Conservation (phyloP, 1,140 invertebrate genomes). For the Ridgeia piscesae region DNA sequence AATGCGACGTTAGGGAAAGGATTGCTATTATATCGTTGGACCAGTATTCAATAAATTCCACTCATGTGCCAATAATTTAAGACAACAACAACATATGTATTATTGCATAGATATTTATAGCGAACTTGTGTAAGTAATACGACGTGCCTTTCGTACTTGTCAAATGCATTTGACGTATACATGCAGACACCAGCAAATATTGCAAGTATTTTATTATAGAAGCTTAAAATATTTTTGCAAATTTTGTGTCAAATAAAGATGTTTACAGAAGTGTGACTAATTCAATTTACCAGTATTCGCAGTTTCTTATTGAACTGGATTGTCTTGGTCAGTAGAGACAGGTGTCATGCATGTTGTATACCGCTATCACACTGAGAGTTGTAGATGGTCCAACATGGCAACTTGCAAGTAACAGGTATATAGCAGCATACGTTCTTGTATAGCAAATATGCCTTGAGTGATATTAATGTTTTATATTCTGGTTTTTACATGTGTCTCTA, state of each 20-base stretch:
- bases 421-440: not conserved
- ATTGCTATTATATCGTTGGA: not conserved
- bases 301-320: not conserved
- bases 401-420: too few relatives aligned
- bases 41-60: not conserved
- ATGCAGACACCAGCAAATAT: not conserved
- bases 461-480: not conserved
- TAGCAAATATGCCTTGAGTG: not conserved
- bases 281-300: not conserved
- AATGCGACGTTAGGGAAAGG: not conserved
- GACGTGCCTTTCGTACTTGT: not conserved
- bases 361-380: too few relatives aligned
- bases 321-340: not conserved
- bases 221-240: not conserved
- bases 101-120: not conserved
- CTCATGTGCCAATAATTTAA: not conserved
- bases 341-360: not conserved
- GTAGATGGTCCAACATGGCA: too few relatives aligned
- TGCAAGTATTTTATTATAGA: not conserved
- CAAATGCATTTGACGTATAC: not conserved
- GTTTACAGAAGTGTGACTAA: not conserved
- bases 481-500: not conserved
- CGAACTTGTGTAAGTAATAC: not conserved
- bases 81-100: not conserved
- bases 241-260: not conserved